phyloP scores from a whole-genome alignment of 2,797 vertebrate genomes.

The Ptychadena robeensis region DNA sequence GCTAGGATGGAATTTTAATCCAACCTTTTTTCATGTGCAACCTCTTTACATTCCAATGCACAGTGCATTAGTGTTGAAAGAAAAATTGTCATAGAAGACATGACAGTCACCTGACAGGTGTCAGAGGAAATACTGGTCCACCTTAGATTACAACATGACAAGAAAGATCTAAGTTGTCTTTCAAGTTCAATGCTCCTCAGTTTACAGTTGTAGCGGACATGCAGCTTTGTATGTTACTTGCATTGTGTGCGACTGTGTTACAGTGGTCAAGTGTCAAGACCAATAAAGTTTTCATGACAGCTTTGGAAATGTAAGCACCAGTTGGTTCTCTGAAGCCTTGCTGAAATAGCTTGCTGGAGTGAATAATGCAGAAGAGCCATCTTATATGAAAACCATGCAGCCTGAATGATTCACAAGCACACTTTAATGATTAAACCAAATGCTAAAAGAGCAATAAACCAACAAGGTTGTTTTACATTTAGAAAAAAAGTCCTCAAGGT shows the following conservation, averaged over 20 bases:
- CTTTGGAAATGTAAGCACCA: neutral
- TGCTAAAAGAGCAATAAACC: too few relatives aligned
- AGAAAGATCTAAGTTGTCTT: conserved; percentile 3
- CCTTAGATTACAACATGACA: neutral
- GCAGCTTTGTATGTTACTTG: neutral
- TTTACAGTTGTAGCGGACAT: neutral
- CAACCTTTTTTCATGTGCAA: neutral
- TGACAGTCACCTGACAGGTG: neutral
- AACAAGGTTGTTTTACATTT: too few relatives aligned
- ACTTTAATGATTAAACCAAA: too few relatives aligned
- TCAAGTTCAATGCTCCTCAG: neutral
- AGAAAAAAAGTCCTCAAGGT: too few relatives aligned
- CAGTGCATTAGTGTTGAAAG: neutral
- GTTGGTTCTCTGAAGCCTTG: neutral
- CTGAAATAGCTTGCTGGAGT: neutral
- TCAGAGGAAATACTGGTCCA: neutral
- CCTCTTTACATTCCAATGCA: neutral
- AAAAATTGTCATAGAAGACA: neutral
- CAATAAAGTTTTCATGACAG: conserved; percentile 20
- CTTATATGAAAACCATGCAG: neutral
- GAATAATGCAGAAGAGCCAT: neutral
- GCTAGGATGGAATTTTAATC: neutral
- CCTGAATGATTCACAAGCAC: too few relatives aligned
- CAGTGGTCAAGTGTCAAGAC: conserved; percentile 3
- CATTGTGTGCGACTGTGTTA: neutral